Percentiles rank a stretch among this genome's conserved stretches.
These are phyloP conservation scores for Nineta flava DNA, from an alignment of 2,888 invertebrate species.

Conservation along the genomic window DNA sequence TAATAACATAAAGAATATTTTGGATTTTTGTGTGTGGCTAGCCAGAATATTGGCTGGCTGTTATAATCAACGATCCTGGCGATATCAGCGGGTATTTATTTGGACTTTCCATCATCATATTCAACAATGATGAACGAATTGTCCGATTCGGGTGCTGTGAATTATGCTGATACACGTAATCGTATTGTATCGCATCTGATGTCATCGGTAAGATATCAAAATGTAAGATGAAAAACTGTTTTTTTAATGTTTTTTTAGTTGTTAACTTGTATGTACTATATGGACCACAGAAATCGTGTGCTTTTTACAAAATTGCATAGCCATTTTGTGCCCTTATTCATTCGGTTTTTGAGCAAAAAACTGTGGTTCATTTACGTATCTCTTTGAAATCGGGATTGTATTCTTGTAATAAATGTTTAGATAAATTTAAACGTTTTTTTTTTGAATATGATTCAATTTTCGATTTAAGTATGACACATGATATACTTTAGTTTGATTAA, in stretches of 20 bases:
- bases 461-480: too few species aligned
- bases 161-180: constrained; percentile 2
- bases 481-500: too few species aligned
- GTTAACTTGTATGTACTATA: not conserved
- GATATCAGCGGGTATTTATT: constrained; percentile 1
- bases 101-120: constrained; percentile 1
- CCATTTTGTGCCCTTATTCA: too few species aligned
- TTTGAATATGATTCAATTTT: too few species aligned
- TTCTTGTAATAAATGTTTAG: too few species aligned
- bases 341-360: too few species aligned
- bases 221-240: not conserved
- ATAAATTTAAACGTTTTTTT: too few species aligned
- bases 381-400: too few species aligned
- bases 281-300: not conserved
- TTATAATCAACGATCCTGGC: not conserved
- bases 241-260: not conserved
- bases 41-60: constrained; percentile 1
- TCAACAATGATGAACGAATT: constrained; percentile 4
- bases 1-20: not conserved
- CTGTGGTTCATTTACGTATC: too few species aligned
- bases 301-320: too few species aligned
- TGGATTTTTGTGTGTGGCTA: not conserved
- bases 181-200: constrained; percentile 2
- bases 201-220: constrained; percentile 2
- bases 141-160: constrained; percentile 4